Evolutionary conservation across 2,113 vertebrate genomes (phyloP).

Genomic region (Brienomyrus brachyistius): DNA sequence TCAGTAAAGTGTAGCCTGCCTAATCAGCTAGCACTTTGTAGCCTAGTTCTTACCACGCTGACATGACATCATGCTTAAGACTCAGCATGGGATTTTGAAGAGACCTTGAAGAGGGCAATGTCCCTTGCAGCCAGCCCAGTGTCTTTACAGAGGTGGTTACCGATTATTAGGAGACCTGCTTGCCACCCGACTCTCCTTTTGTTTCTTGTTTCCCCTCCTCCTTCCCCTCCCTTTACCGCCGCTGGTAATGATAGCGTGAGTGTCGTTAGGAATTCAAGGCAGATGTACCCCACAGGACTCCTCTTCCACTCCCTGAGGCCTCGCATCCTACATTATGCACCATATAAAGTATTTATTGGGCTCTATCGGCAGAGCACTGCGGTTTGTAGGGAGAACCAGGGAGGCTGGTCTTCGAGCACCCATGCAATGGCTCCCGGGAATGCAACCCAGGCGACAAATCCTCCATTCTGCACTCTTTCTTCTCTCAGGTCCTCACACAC

Average conservation of each 20-base stretch:
- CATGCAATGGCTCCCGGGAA: background rate
- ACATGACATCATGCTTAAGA: background rate
- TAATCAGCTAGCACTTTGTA: background rate
- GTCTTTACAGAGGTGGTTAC: background rate
- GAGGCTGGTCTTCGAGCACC: background rate
- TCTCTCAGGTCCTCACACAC: background rate
- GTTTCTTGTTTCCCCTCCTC: background rate
- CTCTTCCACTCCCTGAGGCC: slow-evolving; percentile 24
- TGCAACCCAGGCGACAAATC: slow-evolving; percentile 4
- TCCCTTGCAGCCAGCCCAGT: background rate
- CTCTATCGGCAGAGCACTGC: slow-evolving; percentile 15
- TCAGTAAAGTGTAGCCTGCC: background rate
- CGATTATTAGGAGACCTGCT: background rate
- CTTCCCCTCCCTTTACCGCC: background rate
- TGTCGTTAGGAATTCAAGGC: slow-evolving; percentile 27
- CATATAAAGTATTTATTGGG: slow-evolving; percentile 32
- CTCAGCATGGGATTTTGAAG: background rate
- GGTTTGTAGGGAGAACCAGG: slow-evolving; percentile 4
- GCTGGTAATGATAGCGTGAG: slow-evolving; percentile 25
- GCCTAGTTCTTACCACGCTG: background rate
- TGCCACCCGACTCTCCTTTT: background rate
- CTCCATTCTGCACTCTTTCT: background rate
- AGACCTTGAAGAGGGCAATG: background rate
- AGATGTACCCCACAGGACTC: slow-evolving; percentile 27
- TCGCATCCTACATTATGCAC: slow-evolving; percentile 26